A percentile compares a stretch with the other conserved stretches of the same genome.
Evolutionary conservation across 2,797 vertebrate genomes (phyloP).

Genomic region (Pipistrellus nathusii): DNA sequence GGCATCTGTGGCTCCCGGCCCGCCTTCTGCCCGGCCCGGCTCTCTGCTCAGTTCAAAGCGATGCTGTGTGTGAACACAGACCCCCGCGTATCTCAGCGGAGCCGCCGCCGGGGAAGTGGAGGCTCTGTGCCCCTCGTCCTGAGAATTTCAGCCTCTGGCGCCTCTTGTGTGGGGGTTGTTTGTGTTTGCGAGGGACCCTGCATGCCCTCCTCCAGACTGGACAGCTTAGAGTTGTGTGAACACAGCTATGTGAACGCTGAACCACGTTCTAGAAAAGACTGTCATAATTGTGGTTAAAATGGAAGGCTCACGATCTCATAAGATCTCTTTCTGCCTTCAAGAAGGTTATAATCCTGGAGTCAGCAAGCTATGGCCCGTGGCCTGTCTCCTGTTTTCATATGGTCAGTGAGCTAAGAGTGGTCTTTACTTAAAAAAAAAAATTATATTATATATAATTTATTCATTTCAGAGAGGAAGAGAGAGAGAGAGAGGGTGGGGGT

Average conservation of each 20-base stretch:
- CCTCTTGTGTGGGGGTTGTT: background rate
- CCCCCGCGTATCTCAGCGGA: background rate
- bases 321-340: background rate
- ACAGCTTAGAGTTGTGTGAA: background rate
- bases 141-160: background rate
- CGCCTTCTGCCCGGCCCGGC: conserved; percentile 73
- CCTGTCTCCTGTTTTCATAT: background rate
- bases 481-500: too few relatives aligned
- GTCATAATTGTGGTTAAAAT: background rate
- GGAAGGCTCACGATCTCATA: background rate
- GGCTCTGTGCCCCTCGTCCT: background rate
- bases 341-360: background rate
- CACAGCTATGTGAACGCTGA: background rate
- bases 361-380: background rate
- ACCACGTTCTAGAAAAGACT: background rate
- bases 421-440: background rate
- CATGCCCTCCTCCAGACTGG: background rate
- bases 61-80: conserved; percentile 55
- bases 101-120: background rate
- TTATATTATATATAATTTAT: too few relatives aligned
- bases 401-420: background rate
- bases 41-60: conserved; percentile 64
- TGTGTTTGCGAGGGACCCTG: background rate
- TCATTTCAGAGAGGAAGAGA: too few relatives aligned
- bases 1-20: conserved; percentile 71